A percentile compares a stretch with the other conserved stretches of the same genome.
These are phyloP conservation scores for Rhadinocentrus ornatus DNA, from an alignment of 2,797 vertebrate genomes.

Conservation along the genomic window DNA sequence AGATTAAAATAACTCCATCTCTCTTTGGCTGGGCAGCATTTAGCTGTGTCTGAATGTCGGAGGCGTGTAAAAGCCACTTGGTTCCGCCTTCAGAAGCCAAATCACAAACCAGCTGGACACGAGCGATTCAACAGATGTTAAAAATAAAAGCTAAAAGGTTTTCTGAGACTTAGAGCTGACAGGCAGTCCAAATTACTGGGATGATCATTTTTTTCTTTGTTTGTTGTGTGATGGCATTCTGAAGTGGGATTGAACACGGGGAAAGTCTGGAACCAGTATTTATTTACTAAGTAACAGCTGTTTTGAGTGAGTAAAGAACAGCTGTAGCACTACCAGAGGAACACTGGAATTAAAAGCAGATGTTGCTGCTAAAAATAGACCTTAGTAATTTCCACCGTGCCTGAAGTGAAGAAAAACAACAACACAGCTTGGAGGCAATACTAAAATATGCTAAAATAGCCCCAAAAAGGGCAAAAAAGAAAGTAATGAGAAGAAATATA, in stretches of 20 bases:
- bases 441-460: too few species aligned
- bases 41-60: conserved; percentile 6
- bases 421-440: conserved; percentile 37
- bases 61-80: conserved; percentile 16
- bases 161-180: conserved; percentile 7
- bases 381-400: conserved; percentile 42
- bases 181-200: conserved; percentile 5
- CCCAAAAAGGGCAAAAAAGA: too few species aligned
- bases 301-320: conserved; percentile 52
- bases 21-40: conserved; percentile 39
- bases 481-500: conserved; percentile 53
- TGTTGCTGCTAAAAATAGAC: conserved; percentile 74
- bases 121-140: conserved; percentile 1
- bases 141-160: neutral
- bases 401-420: conserved; percentile 34
- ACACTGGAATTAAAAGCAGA: conserved; percentile 59
- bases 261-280: conserved; percentile 25
- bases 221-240: conserved; percentile 3
- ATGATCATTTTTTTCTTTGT: conserved; percentile 7
- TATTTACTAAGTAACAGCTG: conserved; percentile 57
- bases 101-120: conserved; percentile 15
- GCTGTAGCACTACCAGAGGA: conserved; percentile 52
- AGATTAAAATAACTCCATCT: conserved; percentile 1
- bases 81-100: conserved; percentile 19
- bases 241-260: conserved; percentile 5